phyloP scores from a whole-genome alignment of 2,888 invertebrate genomes.

The Campoplex capitator region DNA sequence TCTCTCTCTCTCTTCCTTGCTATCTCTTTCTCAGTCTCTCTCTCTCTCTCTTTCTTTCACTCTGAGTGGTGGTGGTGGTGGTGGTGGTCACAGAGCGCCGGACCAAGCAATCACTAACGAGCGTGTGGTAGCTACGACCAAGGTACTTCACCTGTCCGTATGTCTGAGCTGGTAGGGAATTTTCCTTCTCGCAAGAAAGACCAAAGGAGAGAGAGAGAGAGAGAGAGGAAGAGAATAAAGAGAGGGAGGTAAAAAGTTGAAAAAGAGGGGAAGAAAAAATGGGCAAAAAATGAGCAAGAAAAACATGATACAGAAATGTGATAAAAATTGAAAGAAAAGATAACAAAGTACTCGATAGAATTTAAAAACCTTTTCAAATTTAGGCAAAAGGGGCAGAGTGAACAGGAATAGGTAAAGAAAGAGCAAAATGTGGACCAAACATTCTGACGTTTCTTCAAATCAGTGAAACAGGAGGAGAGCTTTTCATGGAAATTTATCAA shows the following conservation, averaged over 20 bases:
- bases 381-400: not conserved
- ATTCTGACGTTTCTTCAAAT: not conserved
- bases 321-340: too few species aligned
- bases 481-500: not conserved
- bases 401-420: not conserved
- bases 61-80: constrained; percentile 14
- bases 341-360: too few species aligned
- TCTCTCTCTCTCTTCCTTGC: constrained; percentile 27
- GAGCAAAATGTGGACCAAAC: not conserved
- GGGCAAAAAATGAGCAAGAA: not conserved
- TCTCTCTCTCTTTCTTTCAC: constrained; percentile 10
- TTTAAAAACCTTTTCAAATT: not conserved
- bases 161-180: constrained; percentile 67
- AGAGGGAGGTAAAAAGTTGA: not conserved
- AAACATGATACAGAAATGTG: not conserved
- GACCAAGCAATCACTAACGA: constrained; percentile 69
- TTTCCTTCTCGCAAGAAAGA: constrained; percentile 23
- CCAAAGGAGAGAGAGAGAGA: constrained; percentile 3
- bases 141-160: constrained; percentile 62
- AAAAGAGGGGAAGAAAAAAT: not conserved
- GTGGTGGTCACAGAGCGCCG: constrained; percentile 65
- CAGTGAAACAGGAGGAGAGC: not conserved
- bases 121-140: constrained; percentile 55
- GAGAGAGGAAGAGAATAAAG: not conserved
- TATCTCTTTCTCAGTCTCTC: constrained; percentile 17